A percentile compares a stretch with the other conserved stretches of the same genome.
phyloP scores from a whole-genome alignment of 2,113 vertebrate species.

The Corydoras maculifer region DNA sequence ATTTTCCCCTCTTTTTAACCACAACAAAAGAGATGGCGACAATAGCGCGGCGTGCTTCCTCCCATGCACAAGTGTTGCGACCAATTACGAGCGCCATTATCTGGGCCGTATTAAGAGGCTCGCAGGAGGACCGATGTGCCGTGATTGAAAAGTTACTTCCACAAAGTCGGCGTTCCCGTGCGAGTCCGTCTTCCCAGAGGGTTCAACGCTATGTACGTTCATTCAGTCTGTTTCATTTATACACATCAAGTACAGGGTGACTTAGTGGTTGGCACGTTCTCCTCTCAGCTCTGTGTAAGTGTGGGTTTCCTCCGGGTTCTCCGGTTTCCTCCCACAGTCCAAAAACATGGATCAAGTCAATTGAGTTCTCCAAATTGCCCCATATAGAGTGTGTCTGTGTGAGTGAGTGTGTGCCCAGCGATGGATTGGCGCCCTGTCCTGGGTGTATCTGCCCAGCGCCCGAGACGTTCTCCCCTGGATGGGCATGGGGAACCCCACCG shows the following conservation, averaged over 20 bases:
- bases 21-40: slow-evolving; percentile 67
- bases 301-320: no score
- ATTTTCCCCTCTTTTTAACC: slow-evolving; percentile 73
- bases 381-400: no score
- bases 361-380: no score
- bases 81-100: slow-evolving; percentile 66
- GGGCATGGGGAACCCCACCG: no score
- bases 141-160: slow-evolving; percentile 65
- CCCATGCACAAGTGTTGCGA: slow-evolving; percentile 50
- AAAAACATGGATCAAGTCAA: no score
- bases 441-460: no score
- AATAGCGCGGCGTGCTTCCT: slow-evolving; percentile 69
- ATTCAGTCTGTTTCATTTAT: not conserved
- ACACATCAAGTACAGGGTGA: not conserved
- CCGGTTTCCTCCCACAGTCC: no score
- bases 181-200: not conserved
- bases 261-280: no score
- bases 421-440: no score
- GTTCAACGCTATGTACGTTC: not conserved
- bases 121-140: slow-evolving; percentile 45
- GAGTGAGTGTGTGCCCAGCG: no score
- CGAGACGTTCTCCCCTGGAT: no score
- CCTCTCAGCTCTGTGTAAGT: no score
- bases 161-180: slow-evolving; percentile 26
- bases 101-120: slow-evolving; percentile 64